Percentiles rank a stretch among this genome's conserved stretches.
These are phyloP conservation scores for Phalera bucephala DNA, from an alignment of 2,888 invertebrate species.

Conservation along the genomic window DNA sequence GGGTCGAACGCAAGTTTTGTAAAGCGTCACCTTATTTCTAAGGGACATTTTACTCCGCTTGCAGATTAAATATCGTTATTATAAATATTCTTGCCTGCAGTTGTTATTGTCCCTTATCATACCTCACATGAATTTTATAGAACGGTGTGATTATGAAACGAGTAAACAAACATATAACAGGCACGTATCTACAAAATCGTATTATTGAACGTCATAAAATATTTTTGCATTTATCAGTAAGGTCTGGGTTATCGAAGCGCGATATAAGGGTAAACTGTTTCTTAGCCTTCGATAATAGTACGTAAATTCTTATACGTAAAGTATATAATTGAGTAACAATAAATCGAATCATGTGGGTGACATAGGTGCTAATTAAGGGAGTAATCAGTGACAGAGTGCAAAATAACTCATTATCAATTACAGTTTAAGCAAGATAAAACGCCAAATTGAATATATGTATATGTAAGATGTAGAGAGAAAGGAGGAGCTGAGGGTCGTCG, in stretches of 20 bases:
- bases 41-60: no score
- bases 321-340: background rate
- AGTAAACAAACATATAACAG: slow-evolving; percentile 22
- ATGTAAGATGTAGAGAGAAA: no score
- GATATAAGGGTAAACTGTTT: slow-evolving; percentile 1
- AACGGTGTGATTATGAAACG: slow-evolving; percentile 14
- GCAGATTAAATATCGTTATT: no score
- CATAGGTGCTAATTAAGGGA: slow-evolving; percentile 6
- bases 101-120: no score
- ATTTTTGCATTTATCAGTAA: slow-evolving; percentile 19
- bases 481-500: no score
- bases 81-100: no score
- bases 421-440: background rate
- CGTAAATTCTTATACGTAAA: background rate
- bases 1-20: no score
- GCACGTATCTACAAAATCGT: slow-evolving; percentile 25
- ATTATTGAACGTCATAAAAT: slow-evolving; percentile 15
- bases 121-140: slow-evolving; percentile 12
- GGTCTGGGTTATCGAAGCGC: slow-evolving; percentile 36
- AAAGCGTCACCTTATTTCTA: no score
- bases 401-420: slow-evolving; percentile 25
- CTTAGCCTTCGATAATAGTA: background rate
- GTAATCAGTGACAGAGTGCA: slow-evolving; percentile 14
- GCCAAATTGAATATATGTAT: no score
- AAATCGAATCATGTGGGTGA: slow-evolving; percentile 1